Evolutionary conservation across 2,113 vertebrate species (phyloP), one percentile per base, ranked within the genome.

Genomic region (Trogon surrucura): DNA sequence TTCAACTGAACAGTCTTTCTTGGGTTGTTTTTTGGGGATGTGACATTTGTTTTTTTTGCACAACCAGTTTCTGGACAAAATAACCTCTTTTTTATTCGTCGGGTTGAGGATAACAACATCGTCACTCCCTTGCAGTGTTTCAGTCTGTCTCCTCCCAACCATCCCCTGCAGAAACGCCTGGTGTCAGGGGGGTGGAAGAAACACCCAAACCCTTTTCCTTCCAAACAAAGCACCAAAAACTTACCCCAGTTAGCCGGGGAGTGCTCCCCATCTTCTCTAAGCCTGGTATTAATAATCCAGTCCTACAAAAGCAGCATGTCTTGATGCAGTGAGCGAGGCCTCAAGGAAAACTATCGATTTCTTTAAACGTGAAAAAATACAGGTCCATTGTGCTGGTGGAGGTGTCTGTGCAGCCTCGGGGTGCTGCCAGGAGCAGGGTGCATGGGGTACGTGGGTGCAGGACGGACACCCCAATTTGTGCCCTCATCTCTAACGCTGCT

Each of bases 21-120:
- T 53, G 34, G 32, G 21, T 41, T 88, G 48, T 0, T 38, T 47
- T 88, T 80, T 8, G 10, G 13, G n/a, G 58, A 15, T 38, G 44
- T 22, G 16, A 4, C 80, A 27, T 23, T 80, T 78, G 51, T 23
- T 8, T 11, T 11, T 90, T 95, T 91, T 89, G 77, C 62, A 94
- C 26, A 75, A 77, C 22, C 45, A 27, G 8, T 74, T 84, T 89
- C 89, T 91, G 80, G 56, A 48, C 57, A 93, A 84, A 92, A 79
- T 44, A 79, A 41, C 1, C 7, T 75, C 7, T 12, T 74, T 85
- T 84, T 91, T 34, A 21, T 48, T 87, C 61, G n/a, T 75, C 0
- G 0, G 13, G 19, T 71, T 88, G 48, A 85, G 57, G 10, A 45
- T 90, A 47, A 64, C 25, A 16, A 10, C 6, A 13, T 69, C 70